These are phyloP conservation scores for Thamnophis sirtalis DNA, from an alignment of 2,113 vertebrate species.

Conservation along the genomic window DNA sequence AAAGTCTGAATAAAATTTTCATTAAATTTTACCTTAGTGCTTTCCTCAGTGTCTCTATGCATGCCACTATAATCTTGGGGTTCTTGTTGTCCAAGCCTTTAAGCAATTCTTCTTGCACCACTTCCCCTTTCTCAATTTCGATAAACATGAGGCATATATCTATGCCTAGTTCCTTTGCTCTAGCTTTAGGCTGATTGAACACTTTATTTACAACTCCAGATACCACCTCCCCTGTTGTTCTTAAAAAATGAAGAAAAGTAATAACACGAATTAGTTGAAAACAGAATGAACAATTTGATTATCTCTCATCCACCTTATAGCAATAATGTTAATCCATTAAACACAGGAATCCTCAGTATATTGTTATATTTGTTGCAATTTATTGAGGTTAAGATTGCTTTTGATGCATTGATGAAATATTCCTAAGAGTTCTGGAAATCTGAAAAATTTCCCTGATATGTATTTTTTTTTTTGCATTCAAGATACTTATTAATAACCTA, in stretches of 20 bases:
- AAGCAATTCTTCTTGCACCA: conserved; percentile 92
- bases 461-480: not conserved
- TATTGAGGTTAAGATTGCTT: not conserved
- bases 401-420: not conserved
- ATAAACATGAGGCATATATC: conserved; percentile 96
- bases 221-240: conserved; percentile 92
- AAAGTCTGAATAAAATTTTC: not conserved
- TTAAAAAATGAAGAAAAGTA: conserved; percentile 59
- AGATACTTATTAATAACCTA: not conserved
- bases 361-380: not conserved
- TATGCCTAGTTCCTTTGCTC: conserved; percentile 89
- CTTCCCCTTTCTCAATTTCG: conserved; percentile 92
- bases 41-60: conserved; percentile 87
- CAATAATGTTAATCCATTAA: not conserved
- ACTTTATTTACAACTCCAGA: conserved; percentile 97
- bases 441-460: not conserved
- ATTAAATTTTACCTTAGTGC: conserved; percentile 81
- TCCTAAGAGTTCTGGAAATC: not conserved
- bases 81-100: conserved; percentile 98
- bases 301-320: not conserved
- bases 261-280: not conserved
- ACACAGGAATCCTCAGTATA: not conserved
- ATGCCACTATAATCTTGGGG: conserved; percentile 91
- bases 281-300: not conserved
- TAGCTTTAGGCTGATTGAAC: conserved; percentile 96